Evolutionary conservation across 2,113 vertebrate genomes (phyloP), one percentile per base, ranked within the genome.

Genomic region (Polypterus senegalus): DNA sequence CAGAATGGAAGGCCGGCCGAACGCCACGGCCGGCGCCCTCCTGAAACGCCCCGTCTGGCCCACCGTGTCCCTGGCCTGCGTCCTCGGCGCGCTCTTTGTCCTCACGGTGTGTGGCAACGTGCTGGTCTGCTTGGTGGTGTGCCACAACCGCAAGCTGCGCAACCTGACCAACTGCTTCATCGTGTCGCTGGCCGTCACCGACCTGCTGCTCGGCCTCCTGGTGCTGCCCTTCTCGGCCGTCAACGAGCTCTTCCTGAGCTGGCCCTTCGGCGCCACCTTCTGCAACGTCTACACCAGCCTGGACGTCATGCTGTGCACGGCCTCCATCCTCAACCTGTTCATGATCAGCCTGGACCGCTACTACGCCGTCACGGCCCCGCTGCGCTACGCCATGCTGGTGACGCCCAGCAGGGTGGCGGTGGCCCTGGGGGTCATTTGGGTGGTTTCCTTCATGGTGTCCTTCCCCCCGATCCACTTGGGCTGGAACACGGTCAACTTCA

Each of bases 241-340:
- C 53, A 78, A 87, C 1, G 82, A 91, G 63, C 77, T 98, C 1
- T 63, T 76, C 0, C 67, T 67, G 2, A 77, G 77, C 4, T 98
- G 96, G 94, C 81, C 76, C 3, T 85, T 96, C 0, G 83, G 89
- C 52, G 76, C 77, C 0, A 70, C 71, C 67, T 81, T 97, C 61
- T 98, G 94, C 74, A 91, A 97, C 66, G 81, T 98, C 76, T 97
- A 98, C 63, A 84, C 76, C 71, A 98, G 92, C 70, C 77, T 97
- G 79, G 94, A 98, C 0, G 92, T 98, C 69, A 98, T 98, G 94
- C 78, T 98, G 48, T 97, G 92, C 77, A 98, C 96, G 0, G 94
- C 94, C 61, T 98, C 96, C 72, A 98, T 98, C 70, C 92, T 98
- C 66, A 96, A 93, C 64, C 91, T 98, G 48, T 81, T 97, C 67